A percentile compares a stretch with the other conserved stretches of the same genome.
phyloP scores from a whole-genome alignment of 1,140 invertebrate species.

The Leptinotarsa texana region DNA sequence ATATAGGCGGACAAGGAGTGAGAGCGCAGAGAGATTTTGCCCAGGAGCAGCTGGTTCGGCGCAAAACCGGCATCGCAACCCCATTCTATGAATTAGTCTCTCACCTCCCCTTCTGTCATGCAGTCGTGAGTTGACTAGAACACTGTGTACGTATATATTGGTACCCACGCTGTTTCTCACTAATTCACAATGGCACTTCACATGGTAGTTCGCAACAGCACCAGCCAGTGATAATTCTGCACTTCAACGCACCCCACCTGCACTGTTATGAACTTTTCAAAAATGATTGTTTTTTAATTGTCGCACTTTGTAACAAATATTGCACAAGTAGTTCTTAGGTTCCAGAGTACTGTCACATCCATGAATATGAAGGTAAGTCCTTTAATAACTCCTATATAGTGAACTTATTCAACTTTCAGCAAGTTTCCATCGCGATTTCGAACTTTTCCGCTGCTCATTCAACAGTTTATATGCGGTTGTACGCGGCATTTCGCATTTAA shows the following conservation, averaged over 20 bases:
- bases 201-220: conserved; percentile 9
- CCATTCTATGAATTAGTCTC: conserved; percentile 28
- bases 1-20: conserved; percentile 24
- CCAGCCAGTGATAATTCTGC: conserved; percentile 4
- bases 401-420: background rate
- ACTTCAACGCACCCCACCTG: background rate
- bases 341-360: conserved; percentile 8
- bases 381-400: background rate
- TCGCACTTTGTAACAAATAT: background rate
- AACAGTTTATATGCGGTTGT: background rate
- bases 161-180: background rate
- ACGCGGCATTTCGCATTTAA: background rate
- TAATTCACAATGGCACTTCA: conserved; percentile 17
- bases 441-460: background rate
- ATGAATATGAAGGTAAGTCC: conserved; percentile 17
- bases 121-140: conserved; percentile 18
- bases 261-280: conserved; percentile 22
- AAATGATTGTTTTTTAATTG: conserved; percentile 22
- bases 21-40: conserved; percentile 20
- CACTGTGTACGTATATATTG: conserved; percentile 22
- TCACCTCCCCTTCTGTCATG: conserved; percentile 22
- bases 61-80: conserved; percentile 29
- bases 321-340: conserved; percentile 21
- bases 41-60: conserved; percentile 24
- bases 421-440: background rate